Conservation (phyloP, 2,113 vertebrate genomes). For the Chaetodon auriga region DNA sequence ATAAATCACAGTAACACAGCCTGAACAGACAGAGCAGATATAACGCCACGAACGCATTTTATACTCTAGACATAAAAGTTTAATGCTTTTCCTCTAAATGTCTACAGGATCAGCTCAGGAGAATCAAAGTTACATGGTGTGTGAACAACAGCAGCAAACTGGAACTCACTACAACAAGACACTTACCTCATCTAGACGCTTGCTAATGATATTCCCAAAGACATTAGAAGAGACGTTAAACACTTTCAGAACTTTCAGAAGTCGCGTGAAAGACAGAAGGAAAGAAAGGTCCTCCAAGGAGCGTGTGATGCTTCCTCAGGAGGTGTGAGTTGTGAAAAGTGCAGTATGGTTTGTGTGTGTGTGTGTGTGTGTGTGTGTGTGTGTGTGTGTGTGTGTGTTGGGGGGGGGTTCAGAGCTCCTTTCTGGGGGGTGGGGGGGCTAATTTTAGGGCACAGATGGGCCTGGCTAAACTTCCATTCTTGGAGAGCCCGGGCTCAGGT, state of each 20-base stretch:
- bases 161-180: not conserved
- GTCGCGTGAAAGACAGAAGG: slow-evolving; percentile 35
- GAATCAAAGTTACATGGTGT: not conserved
- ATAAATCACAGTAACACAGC: not conserved
- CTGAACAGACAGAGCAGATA: not conserved
- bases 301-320: slow-evolving; percentile 59
- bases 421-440: slow-evolving; percentile 70
- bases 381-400: slow-evolving; percentile 39
- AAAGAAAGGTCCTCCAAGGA: slow-evolving; percentile 15
- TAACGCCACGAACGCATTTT: not conserved
- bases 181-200: slow-evolving; percentile 45
- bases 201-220: slow-evolving; percentile 26
- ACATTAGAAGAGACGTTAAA: not conserved
- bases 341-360: slow-evolving; percentile 18
- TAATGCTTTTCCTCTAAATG: not conserved
- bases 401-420: slow-evolving; percentile 51
- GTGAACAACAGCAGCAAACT: not conserved
- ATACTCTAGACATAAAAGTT: not conserved
- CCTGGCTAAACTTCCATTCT: slow-evolving; percentile 92
- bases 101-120: not conserved
- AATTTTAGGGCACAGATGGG: slow-evolving; percentile 90
- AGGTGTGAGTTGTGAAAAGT: slow-evolving; percentile 53
- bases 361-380: slow-evolving; percentile 37
- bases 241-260: slow-evolving; percentile 24
- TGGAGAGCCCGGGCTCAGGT: slow-evolving; percentile 82